A percentile compares a stretch with the other conserved stretches of the same genome.
phyloP scores from a whole-genome alignment of 2,797 vertebrate species.

The Gadopsis marmoratus region DNA sequence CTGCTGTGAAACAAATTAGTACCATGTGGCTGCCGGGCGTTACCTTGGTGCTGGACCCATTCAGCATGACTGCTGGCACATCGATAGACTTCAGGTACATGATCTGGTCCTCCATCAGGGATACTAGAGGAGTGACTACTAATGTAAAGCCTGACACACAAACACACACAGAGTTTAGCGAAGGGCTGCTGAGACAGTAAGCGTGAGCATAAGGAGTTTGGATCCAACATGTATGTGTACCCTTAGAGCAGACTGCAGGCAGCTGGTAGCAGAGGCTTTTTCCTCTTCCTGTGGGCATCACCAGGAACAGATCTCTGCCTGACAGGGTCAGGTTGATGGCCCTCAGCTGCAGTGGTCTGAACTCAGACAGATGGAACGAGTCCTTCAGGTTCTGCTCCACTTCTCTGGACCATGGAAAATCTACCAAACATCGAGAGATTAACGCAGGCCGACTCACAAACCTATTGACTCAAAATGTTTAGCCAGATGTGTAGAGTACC shows the following conservation, averaged over 20 bases:
- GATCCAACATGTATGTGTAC: conserved; percentile 71
- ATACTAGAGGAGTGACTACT: conserved; percentile 94
- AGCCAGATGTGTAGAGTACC: conserved; percentile 77
- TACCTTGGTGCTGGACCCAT: conserved; percentile 94
- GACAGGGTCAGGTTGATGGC: conserved; percentile 93
- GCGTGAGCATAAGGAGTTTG: not conserved
- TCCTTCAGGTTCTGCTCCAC: conserved; percentile 83
- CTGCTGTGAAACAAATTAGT: not conserved
- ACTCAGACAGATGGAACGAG: conserved; percentile 88
- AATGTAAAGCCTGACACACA: conserved; percentile 90
- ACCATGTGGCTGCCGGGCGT: not conserved
- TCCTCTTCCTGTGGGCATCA: conserved; percentile 97
- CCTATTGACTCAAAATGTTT: rapidly evolving
- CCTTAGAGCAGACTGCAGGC: conserved; percentile 91
- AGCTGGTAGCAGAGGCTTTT: conserved; percentile 98
- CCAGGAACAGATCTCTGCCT: conserved; percentile 91
- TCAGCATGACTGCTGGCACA: conserved; percentile 89
- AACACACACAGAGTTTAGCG: not conserved
- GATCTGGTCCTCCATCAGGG: conserved; percentile 97
- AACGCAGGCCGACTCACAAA: not conserved
- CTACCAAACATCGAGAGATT: conserved; percentile 70
- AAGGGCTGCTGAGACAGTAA: not conserved
- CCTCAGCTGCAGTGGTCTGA: conserved; percentile 91
- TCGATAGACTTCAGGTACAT: conserved; percentile 92
- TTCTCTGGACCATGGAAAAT: conserved; percentile 92